Base-by-base conservation (phyloP, 2,888 invertebrate species). In the Xestobium rufovillosum region DNA sequence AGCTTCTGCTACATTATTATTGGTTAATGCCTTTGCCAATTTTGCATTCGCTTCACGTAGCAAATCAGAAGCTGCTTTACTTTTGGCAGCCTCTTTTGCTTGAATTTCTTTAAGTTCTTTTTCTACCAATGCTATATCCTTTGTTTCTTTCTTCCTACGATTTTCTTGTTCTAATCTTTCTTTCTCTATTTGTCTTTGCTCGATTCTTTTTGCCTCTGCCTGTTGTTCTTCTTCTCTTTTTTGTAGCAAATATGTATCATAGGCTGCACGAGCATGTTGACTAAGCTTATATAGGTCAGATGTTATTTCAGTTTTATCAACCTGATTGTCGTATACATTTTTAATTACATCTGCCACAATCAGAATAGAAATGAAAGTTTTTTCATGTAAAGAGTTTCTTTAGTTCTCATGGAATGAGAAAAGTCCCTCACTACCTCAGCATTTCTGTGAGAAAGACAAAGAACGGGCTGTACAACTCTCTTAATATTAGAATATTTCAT, bases 381-480 rank as follows among this genome's bases (percentile, higher is more conserved):
- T 19, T 19, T 19, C n/a, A n/a, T 19, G 23, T 19, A 19, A 19
- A 19, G 23, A 19, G n/a, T 19, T 19, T 19, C 23, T n/a, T 8
- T 19, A n/a, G n/a, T 19, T 19, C 23, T 19, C 23, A 19, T 19
- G n/a, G n/a, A 19, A 6, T 19, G 23, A 8, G n/a, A 19, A 19
- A n/a, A n/a, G n/a, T 6, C 23, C 23, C 23, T n/a, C n/a, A 8
- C n/a, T n/a, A 19, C 6, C 23, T 19, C n/a, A n/a, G 23, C 23
- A 19, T n/a, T 19, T n/a, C 23, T n/a, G n/a, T 19, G 23, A 19
- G 23, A 19, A 19, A 19, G 23, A n/a, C 23, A 19, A 19, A 19
- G 23, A 6, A 19, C 6, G n/a, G 23, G 6, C n/a, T n/a, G 23
- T 8, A 19, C 23, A 8, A 19, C 23, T 19, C n/a, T 19, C n/a